Base-by-base conservation (phyloP, 2,888 invertebrate genomes). In the Thymelicus acteon region DNA sequence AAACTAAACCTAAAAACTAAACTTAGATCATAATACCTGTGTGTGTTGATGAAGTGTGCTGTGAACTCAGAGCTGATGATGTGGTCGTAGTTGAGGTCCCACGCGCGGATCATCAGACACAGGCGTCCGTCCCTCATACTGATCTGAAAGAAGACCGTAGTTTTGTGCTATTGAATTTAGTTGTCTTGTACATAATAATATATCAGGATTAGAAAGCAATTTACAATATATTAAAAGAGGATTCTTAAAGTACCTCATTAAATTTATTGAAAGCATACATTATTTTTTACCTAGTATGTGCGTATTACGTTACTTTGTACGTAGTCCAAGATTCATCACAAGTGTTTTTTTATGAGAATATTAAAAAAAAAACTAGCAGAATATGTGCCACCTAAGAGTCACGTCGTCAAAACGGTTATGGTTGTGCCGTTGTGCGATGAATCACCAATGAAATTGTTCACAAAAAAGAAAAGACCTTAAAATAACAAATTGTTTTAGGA, bases 1-100 rank as follows among this genome's bases (percentile, higher is more conserved):
- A 19, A 19, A 19, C 19, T 19, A 19, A 19, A 19, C 1, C 2
- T 19, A 19, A 19, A 19, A 19, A 19, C 19, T 19, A 19, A 19
- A 19, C 1, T 19, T 19, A 19, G 19, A 2, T 19, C 2, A 19
- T 24, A 67, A 40, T 39, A 91, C 93, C 86, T 88, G 78, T 89
- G 84, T 0, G 92, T 92, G 58, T 90, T 85, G 5, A 93, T 84
- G 72, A 92, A 92, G 75, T 93, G 92, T 0, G 97, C 97, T 24
- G 95, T 95, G 73, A 98, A 95, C 83, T 96, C 96, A 0, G 98
- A 97, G 79, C 96, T 96, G 75, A 98, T 97, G 80, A 97, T 96
- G 89, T 97, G 97, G 71, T 97, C 97, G 82, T 96, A 94, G 77
- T 97, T 95, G 82, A 96, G 95, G 89, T 98, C 98, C 83, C 97